Evolutionary conservation across 2,888 invertebrate species (phyloP), one percentile per base, ranked within the genome.

Genomic region (Linnaemya tessellans): DNA sequence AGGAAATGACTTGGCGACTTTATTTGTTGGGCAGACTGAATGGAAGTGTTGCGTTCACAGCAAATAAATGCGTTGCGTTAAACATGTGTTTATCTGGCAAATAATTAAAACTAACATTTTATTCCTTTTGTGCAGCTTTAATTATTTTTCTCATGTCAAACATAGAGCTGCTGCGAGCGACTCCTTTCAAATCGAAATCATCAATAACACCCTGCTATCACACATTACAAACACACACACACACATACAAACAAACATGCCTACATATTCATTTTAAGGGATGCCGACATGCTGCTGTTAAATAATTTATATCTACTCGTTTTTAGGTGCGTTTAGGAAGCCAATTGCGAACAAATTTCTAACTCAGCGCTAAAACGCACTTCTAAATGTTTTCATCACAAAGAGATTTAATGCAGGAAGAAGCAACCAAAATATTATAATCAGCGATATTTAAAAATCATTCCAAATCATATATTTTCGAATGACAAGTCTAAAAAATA

Each of bases 1-100:
- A 49, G 70, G 49, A 64, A 81, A 46, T 82, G 70, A 77, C 54
- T 70, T 70, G 25, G 18, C 74, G 30, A 68, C 51, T 74, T 68
- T 60, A 46, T 78, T 62, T 74, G 13, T 56, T 30, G 22, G 13
- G 18, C 20, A 15, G 20, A n/a, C 64, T 64, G 62, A 49, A 62
- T 49, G 22, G 20, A 73, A 49, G 38, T 60, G 60, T 77, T 67
- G 67, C 46, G 13, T 60, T 7, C 58, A 30, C 11, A 30, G n/a
- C 0, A n/a, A 30, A 54, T 38, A 56, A 67, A 74, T 38, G n/a
- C 20, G 1, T 1, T 46, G 13, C 18, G 22, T 46, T 25, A 67
- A 67, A 30, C 2, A 30, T 30, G 30, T 30, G 30, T 30, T 30
- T 65, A 41, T 30, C 20, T 15, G 18, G 30, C 20, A 62, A 79